These are phyloP conservation scores for Campylomormyrus numenius DNA, from an alignment of 2,113 vertebrate genomes.

Conservation along the genomic window DNA sequence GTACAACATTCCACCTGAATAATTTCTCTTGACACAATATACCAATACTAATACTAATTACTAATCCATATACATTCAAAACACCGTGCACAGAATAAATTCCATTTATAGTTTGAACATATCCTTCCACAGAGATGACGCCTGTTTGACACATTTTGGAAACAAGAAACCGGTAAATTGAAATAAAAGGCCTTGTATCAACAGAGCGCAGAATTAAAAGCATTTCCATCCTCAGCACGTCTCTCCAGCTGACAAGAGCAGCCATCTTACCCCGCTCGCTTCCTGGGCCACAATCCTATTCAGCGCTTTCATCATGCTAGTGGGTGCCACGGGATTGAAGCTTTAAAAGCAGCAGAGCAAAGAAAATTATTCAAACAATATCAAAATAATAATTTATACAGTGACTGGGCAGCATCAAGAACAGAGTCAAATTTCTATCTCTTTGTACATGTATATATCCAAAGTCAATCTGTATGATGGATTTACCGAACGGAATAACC, in stretches of 20 bases:
- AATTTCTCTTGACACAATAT: background rate
- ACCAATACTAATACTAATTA: no score
- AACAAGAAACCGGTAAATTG: background rate
- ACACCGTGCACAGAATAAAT: background rate
- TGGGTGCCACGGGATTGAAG: slow-evolving; percentile 92
- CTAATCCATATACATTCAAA: background rate
- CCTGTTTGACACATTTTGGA: background rate
- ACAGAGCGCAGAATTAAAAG: background rate
- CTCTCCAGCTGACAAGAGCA: background rate
- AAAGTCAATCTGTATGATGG: background rate
- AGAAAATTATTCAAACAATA: background rate
- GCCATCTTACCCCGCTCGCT: slow-evolving; percentile 66
- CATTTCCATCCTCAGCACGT: background rate
- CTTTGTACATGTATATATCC: background rate
- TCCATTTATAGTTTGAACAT: background rate
- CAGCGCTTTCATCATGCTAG: slow-evolving; percentile 85
- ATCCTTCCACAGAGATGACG: background rate
- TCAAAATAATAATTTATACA: background rate
- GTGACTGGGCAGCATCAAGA: background rate
- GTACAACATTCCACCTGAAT: background rate
- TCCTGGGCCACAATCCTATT: slow-evolving; percentile 70
- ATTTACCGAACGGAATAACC: background rate
- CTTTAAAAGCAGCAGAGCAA: slow-evolving; percentile 52
- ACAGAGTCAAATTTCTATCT: background rate
- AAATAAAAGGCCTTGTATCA: background rate